These are phyloP conservation scores for Siniperca obscura DNA, from an alignment of 2,797 vertebrate genomes.

Conservation along the genomic window DNA sequence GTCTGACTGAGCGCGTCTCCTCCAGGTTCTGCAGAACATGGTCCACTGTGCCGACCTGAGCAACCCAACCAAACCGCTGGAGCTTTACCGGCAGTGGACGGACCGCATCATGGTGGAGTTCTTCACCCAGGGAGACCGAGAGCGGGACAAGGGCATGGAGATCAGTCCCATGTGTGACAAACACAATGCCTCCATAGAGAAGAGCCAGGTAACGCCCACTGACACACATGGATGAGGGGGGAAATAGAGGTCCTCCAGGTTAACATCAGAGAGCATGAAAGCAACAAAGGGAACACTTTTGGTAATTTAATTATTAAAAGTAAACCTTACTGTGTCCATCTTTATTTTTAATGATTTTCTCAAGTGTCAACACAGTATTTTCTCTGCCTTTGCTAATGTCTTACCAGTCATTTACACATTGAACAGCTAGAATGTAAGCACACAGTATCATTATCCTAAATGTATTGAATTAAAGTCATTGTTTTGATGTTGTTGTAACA, in stretches of 20 bases:
- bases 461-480: not conserved
- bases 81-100: conserved; percentile 93
- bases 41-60: conserved; percentile 95
- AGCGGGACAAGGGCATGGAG: conserved; percentile 93
- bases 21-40: conserved; percentile 94
- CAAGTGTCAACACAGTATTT: not conserved
- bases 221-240: not conserved
- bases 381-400: not conserved
- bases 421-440: not conserved
- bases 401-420: not conserved
- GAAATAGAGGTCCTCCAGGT: not conserved
- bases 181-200: conserved; percentile 93
- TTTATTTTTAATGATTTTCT: not conserved
- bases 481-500: not conserved
- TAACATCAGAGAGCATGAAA: not conserved
- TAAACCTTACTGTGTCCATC: not conserved
- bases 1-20: not conserved
- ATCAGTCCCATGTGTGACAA: conserved; percentile 98
- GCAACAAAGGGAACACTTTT: not conserved
- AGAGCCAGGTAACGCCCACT: conserved; percentile 86
- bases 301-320: not conserved
- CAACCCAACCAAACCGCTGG: conserved; percentile 94
- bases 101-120: conserved; percentile 94
- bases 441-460: not conserved
- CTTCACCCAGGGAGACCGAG: conserved; percentile 92